Evolutionary conservation across 2,113 vertebrate genomes (phyloP).

Genomic region (Cepphus grylle): DNA sequence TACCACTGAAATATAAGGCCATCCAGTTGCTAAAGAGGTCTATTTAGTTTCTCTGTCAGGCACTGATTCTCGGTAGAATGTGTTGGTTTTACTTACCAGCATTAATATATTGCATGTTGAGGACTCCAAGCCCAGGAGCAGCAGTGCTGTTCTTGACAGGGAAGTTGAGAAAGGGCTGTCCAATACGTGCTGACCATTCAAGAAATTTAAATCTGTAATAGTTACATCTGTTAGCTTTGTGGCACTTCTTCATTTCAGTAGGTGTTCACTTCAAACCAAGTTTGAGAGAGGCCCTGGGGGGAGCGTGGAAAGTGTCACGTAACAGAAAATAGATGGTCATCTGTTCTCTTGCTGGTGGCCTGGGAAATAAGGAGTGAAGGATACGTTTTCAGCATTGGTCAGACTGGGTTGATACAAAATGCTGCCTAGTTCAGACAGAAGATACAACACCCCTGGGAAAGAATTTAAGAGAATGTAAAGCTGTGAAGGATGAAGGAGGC

Average conservation of each 20-base stretch:
- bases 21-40: conserved; percentile 54
- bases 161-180: not conserved
- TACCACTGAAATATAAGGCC: conserved; percentile 65
- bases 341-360: not conserved
- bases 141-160: not conserved
- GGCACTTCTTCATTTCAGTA: not conserved
- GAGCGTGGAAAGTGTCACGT: accelerated
- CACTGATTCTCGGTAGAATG: not conserved
- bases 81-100: not conserved
- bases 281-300: not conserved
- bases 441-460: not conserved
- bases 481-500: conserved; percentile 13
- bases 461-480: conserved; percentile 17
- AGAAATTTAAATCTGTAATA: not conserved
- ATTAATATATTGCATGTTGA: not conserved
- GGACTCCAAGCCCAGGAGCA: not conserved
- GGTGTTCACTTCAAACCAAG: not conserved
- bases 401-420: not conserved
- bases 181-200: not conserved
- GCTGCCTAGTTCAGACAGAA: not conserved
- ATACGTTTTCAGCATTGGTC: not conserved
- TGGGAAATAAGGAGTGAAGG: not conserved
- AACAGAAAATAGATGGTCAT: not conserved
- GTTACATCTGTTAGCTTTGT: not conserved
- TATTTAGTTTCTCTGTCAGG: conserved; percentile 54